Conservation (phyloP, 2,888 invertebrate genomes). For the Lycocerus yunnanus region DNA sequence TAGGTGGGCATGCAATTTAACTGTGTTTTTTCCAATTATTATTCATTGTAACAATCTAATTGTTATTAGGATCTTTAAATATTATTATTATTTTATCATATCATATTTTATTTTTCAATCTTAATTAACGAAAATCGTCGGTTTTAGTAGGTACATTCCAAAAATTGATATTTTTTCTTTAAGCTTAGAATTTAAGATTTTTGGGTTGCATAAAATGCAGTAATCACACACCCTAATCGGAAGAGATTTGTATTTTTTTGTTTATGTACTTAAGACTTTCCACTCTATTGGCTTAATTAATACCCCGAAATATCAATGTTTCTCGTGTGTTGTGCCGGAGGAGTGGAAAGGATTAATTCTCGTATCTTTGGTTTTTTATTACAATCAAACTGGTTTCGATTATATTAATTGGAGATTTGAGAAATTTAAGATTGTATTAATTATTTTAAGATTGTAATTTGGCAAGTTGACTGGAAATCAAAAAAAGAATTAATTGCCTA, state of each 20-base stretch:
- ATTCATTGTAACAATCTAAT: neutral
- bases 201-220: neutral
- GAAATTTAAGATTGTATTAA: neutral
- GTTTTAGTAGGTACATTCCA: neutral
- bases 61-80: neutral
- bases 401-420: neutral
- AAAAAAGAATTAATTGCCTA: neutral
- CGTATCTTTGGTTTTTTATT: neutral
- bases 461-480: neutral
- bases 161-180: neutral
- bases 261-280: neutral
- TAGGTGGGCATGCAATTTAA: conserved; percentile 50
- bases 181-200: neutral
- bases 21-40: conserved; percentile 24
- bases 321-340: no score
- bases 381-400: neutral
- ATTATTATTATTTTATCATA: neutral
- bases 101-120: neutral
- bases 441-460: neutral
- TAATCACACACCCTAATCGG: neutral
- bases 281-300: no score
- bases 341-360: neutral
- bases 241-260: neutral
- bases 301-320: no score
- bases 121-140: neutral